Percentiles rank a stretch among this genome's conserved stretches.
Conservation (phyloP, 2,113 vertebrate genomes). For the Sus scrofa region T2T-Sscrofa CM000824.6:146720001-146720500, state of each 20-base stretch:
- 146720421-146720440: background rate
- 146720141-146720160: background rate
- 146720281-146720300: too few relatives aligned
- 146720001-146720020: background rate
- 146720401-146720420: background rate
- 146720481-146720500: background rate
- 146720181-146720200: background rate
- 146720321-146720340: background rate
- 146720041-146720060: background rate
- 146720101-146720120: background rate
- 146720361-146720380: background rate
- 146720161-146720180: background rate
- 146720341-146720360: background rate
- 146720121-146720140: background rate
- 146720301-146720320: background rate
- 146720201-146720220: background rate
- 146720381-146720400: background rate
- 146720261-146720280: background rate
- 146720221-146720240: background rate
- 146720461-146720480: background rate
- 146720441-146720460: background rate
- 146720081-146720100: background rate
- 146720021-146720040: background rate
- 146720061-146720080: background rate
- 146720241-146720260: background rate